These are phyloP conservation scores for Galago senegalensis DNA, from an alignment of 2,797 vertebrate genomes.

Conservation along the genomic window DNA sequence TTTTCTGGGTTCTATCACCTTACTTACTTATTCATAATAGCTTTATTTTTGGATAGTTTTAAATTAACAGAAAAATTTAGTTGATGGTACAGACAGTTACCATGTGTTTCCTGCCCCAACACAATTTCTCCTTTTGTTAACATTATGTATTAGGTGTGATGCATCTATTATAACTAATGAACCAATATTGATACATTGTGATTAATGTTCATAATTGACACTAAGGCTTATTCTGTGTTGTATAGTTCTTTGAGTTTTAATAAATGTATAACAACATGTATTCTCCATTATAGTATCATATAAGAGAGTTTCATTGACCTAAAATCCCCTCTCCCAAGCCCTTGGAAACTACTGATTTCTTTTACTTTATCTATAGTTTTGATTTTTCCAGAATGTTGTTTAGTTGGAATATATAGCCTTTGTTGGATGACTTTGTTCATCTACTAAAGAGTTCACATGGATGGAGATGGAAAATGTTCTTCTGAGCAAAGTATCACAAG, in stretches of 20 bases:
- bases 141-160: background rate
- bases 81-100: background rate
- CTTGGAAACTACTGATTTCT: background rate
- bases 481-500: too few species aligned
- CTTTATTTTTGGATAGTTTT: background rate
- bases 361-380: background rate
- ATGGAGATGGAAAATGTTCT: too few species aligned
- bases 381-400: background rate
- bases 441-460: too few species aligned
- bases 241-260: background rate
- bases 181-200: background rate
- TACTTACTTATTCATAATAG: background rate
- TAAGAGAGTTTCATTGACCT: background rate
- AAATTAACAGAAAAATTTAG: background rate
- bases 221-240: background rate
- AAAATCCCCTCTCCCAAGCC: background rate
- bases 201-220: background rate
- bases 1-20: background rate
- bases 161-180: background rate
- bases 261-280: background rate
- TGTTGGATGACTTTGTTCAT: background rate
- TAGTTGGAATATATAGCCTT: background rate
- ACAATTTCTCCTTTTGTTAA: background rate
- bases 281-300: background rate
- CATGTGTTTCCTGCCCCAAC: background rate